phyloP scores from a whole-genome alignment of 2,797 vertebrate genomes.

The Eulemur rubriventer region DNA sequence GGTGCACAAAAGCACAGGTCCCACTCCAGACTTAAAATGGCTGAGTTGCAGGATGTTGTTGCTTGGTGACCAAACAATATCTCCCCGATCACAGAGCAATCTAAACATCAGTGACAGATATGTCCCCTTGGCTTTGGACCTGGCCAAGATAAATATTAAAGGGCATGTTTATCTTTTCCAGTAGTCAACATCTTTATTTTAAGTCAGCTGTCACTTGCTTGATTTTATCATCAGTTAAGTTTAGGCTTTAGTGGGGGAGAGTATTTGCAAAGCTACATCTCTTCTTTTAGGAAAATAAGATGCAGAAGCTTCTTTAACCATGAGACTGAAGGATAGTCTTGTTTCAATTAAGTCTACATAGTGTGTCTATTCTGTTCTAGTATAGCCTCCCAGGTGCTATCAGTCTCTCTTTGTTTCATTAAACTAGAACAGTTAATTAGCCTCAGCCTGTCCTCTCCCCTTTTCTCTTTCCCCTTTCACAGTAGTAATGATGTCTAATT shows the following conservation, averaged over 20 bases:
- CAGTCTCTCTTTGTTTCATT: conserved; percentile 88
- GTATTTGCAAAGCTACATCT: conserved; percentile 36
- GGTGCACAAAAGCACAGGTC: conserved; percentile 14
- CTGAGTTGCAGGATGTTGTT: conserved; percentile 85
- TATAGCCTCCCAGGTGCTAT: conserved; percentile 86
- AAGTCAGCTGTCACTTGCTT: conserved; percentile 56
- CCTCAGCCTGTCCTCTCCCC: conserved; percentile 87
- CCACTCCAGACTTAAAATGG: conserved; percentile 83
- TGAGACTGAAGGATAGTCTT: conserved; percentile 77
- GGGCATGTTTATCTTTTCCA: conserved; percentile 62
- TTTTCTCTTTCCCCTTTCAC: conserved; percentile 86
- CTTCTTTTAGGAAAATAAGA: conserved; percentile 72
- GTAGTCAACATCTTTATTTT: conserved; percentile 64
- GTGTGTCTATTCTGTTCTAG: conserved; percentile 80
- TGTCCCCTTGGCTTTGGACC: conserved; percentile 77
- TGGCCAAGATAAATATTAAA: conserved; percentile 69
- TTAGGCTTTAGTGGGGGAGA: conserved; percentile 14
- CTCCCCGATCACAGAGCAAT: conserved; percentile 81
- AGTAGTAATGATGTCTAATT: conserved; percentile 91
- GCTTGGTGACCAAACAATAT: conserved; percentile 86
- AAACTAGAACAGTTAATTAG: conserved; percentile 91
- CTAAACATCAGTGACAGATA: conserved; percentile 79
- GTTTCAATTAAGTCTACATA: conserved; percentile 83
- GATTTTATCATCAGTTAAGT: conserved; percentile 67
- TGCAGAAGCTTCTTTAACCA: conserved; percentile 74